Base-by-base conservation (phyloP, 2,797 vertebrate species). In the Corythornis leucogaster region DNA sequence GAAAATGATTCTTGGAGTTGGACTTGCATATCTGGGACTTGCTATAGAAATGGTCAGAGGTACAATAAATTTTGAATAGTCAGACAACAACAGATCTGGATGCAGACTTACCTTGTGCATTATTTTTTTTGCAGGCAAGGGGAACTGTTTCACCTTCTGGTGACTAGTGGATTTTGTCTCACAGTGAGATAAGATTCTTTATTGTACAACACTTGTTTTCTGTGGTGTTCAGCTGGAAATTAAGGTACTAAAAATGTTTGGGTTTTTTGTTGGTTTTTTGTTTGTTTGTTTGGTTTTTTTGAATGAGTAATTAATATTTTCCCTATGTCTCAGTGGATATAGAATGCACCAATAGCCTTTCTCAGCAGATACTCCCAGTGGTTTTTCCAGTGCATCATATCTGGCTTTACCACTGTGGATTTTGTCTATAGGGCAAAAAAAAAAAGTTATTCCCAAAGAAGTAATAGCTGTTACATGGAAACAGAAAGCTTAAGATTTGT, bases 401-500 rank as follows among this genome's bases (percentile, higher is more conserved):
- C 38, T 75, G 61, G 15, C 40, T 69, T 92, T 93, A 40, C 21
- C 4, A 28, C 21, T 88, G 22, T 64, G 15, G 46, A 6, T 79
- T 26, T 64, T 83, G 79, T 62, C 24, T 90, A 22, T 12, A 31
- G 64, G 20, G 28, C 26, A 46, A 61, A 93, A 38, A 61, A 93
- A 82, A 33, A 30, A 83, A 75, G 31, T 89, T 87, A 68, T 51
- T 93, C 74, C 70, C 54, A 69, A 82, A 86, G 63, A 95, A 85
- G 82, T 61, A 50, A 50, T 26, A 50, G 25, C 48, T 26, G 25
- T 50, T 50, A 50, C 48, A 50, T 50, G 25, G 48, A 50, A 50
- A 50, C 26, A 50, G 48, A 50, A 50, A 50, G 48, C 48, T 50
- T 26, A 50, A 50, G 48, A 50, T 50, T 50, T 26, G 73, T 73